phyloP scores from a whole-genome alignment of 2,888 invertebrate species.

The Rhingia rostrata region DNA sequence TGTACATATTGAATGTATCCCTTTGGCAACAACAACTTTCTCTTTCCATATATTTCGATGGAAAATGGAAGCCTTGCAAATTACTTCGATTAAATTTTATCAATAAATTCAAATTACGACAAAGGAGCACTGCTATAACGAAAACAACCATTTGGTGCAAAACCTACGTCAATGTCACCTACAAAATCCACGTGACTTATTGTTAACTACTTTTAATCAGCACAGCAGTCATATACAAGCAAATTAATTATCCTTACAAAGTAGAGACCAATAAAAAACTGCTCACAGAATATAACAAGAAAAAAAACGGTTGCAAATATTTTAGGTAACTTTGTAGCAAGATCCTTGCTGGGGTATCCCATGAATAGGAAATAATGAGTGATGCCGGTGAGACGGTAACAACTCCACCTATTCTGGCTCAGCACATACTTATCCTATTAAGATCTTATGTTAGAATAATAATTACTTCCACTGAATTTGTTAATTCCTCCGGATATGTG shows the following conservation, averaged over 20 bases:
- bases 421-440: conserved; percentile 64
- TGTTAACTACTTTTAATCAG: conserved; percentile 6
- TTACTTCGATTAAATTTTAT: conserved; percentile 63
- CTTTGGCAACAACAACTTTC: conserved; percentile 46
- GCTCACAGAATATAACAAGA: neutral
- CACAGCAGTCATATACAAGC: conserved; percentile 44
- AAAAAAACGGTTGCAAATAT: neutral
- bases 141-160: too few relatives aligned
- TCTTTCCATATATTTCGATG: neutral
- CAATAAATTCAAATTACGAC: conserved; percentile 66
- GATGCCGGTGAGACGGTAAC: conserved; percentile 24
- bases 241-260: conserved; percentile 63
- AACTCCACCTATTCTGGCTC: neutral
- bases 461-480: conserved; percentile 74
- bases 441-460: conserved; percentile 66
- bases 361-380: conserved; percentile 69
- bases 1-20: conserved; percentile 43
- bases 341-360: conserved; percentile 28
- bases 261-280: conserved; percentile 19
- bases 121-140: conserved; percentile 27
- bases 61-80: conserved; percentile 16
- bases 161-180: conserved; percentile 64
- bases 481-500: conserved; percentile 72
- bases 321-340: conserved; percentile 1
- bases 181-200: conserved; percentile 56